phyloP scores from a whole-genome alignment of 2,888 invertebrate species.

The Gnatocerus cornutus region DNA sequence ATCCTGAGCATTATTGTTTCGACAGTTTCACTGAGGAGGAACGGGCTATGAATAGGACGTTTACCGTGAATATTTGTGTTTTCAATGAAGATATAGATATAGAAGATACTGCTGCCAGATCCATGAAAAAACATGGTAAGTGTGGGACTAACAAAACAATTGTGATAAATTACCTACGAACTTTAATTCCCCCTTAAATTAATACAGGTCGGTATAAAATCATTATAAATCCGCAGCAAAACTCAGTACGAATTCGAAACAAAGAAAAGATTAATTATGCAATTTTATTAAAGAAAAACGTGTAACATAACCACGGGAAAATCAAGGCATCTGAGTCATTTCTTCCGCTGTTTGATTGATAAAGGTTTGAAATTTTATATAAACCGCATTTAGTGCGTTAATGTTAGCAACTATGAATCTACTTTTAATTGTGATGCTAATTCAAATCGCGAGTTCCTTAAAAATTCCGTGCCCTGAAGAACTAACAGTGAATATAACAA shows the following conservation, averaged over 20 bases:
- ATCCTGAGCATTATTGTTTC: conserved; percentile 47
- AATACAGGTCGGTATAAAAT: too few species aligned
- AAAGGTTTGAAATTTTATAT: not conserved
- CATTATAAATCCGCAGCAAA: too few species aligned
- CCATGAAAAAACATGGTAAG: not conserved
- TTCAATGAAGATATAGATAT: not conserved
- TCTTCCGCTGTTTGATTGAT: conserved; percentile 14
- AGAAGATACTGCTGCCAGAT: not conserved
- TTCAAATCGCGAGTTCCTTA: not conserved
- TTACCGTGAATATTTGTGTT: not conserved
- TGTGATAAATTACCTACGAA: too few species aligned
- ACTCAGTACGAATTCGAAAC: too few species aligned
- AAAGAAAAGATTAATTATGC: too few species aligned
- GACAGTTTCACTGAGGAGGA: conserved; percentile 43
- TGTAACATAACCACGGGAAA: too few species aligned
- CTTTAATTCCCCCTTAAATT: too few species aligned
- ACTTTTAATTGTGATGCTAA: not conserved
- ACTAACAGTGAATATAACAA: conserved; percentile 26
- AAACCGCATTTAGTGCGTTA: not conserved
- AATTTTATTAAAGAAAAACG: too few species aligned
- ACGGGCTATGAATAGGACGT: not conserved
- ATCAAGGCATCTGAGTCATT: too few species aligned
- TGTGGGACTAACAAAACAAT: not conserved
- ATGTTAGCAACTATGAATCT: not conserved
- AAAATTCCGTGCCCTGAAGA: conserved; percentile 15